Evolutionary conservation across 2,797 vertebrate species (phyloP).

Genomic region (Mus spretus): DNA sequence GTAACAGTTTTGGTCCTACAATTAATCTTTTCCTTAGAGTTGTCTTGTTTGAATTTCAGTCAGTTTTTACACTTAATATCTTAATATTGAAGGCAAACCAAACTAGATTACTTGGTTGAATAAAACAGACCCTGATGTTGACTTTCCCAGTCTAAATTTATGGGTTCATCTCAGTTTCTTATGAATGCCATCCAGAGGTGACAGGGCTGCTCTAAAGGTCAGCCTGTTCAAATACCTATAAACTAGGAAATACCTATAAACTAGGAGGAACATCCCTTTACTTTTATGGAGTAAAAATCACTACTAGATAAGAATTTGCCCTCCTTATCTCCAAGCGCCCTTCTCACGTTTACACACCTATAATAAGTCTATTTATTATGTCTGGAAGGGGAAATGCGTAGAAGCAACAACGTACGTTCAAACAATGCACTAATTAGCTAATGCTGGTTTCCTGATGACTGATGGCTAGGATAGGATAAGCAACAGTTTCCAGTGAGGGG

Average conservation of each 20-base stretch:
- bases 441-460: neutral
- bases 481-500: neutral
- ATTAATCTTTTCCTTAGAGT: conserved; percentile 1
- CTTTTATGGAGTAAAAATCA: conserved; percentile 44
- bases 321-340: neutral
- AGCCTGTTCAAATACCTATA: conserved; percentile 28
- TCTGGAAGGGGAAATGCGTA: neutral
- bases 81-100: conserved; percentile 37
- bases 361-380: neutral
- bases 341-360: neutral
- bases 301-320: conserved; percentile 9
- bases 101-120: neutral
- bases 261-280: neutral
- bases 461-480: neutral
- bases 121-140: neutral
- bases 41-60: conserved; percentile 12
- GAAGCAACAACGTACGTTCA: conserved; percentile 7
- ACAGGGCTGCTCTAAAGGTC: neutral
- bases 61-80: neutral
- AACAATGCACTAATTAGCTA: neutral
- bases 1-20: conserved; percentile 6
- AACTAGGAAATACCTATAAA: neutral
- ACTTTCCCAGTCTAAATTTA: conserved; percentile 12
- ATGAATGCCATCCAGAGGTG: neutral
- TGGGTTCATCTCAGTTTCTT: conserved; percentile 46